phyloP scores from a whole-genome alignment of 2,888 invertebrate species.

The Torymus auratus region DNA sequence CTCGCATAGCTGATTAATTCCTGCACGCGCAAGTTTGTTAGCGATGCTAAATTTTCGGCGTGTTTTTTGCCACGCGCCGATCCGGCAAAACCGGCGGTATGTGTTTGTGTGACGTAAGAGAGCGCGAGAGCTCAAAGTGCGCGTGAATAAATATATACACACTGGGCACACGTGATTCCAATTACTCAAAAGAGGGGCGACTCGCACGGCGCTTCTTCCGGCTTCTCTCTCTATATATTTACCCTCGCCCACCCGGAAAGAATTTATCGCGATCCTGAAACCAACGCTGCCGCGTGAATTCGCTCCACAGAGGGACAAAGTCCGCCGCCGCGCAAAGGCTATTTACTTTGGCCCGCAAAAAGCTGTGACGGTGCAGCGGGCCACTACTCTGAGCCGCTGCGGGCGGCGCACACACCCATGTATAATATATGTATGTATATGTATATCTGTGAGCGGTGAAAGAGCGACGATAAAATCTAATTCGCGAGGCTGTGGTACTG shows the following conservation, averaged over 20 bases:
- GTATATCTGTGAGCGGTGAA: too few relatives aligned
- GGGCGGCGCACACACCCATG: not conserved
- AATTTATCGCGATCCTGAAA: constrained; percentile 18
- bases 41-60: constrained; percentile 23
- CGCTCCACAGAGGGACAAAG: not conserved
- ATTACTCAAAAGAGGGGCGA: constrained; percentile 38
- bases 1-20: constrained; percentile 48
- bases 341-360: constrained; percentile 22
- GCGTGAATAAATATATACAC: not conserved
- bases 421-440: too few relatives aligned
- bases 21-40: constrained; percentile 12
- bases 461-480: constrained; percentile 33
- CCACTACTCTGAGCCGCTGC: too few relatives aligned
- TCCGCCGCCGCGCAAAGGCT: not conserved
- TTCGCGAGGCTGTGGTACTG: constrained; percentile 2
- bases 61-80: too few relatives aligned
- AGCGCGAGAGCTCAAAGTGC: constrained; percentile 1
- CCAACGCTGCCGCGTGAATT: not conserved
- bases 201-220: not conserved
- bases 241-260: not conserved
- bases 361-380: too few relatives aligned
- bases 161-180: constrained; percentile 44
- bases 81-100: too few relatives aligned
- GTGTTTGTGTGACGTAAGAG: constrained; percentile 15
- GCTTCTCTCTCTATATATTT: not conserved